Percentiles rank a stretch among this genome's conserved stretches.
These are phyloP conservation scores for Sceloporus tristichus DNA, from an alignment of 2,113 vertebrate species.

Conservation along the genomic window DNA sequence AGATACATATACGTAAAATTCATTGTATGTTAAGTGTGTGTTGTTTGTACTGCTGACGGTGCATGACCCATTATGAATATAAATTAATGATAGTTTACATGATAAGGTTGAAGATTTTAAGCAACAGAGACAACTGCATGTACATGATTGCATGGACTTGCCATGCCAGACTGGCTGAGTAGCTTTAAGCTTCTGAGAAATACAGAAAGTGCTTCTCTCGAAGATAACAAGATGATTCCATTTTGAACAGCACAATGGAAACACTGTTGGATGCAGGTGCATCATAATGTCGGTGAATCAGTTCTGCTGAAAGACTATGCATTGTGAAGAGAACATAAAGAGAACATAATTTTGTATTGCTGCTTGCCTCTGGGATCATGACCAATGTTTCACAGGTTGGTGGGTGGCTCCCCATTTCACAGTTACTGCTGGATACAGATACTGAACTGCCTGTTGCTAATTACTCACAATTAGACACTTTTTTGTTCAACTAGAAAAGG, in stretches of 20 bases:
- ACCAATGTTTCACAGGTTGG: not conserved
- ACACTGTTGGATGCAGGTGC: not conserved
- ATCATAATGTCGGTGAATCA: not conserved
- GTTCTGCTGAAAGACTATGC: slow-evolving; percentile 9
- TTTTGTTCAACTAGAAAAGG: not conserved
- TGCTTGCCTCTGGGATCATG: slow-evolving; percentile 9
- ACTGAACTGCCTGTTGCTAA: slow-evolving; percentile 4
- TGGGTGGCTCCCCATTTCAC: not conserved
- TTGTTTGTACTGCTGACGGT: not conserved
- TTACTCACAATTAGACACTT: not conserved
- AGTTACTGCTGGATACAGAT: not conserved
- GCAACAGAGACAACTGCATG: not conserved
- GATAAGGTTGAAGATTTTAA: not conserved
- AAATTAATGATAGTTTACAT: not conserved
- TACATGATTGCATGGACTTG: slow-evolving; percentile 14
- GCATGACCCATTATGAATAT: not conserved
- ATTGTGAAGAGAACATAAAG: not conserved
- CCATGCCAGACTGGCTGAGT: slow-evolving; percentile 2
- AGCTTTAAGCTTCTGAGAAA: slow-evolving; percentile 12
- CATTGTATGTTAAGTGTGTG: too few species aligned
- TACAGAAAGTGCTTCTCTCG: not conserved
- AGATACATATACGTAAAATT: too few species aligned
- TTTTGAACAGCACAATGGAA: slow-evolving; percentile 1
- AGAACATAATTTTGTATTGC: not conserved
- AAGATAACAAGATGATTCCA: not conserved